Conservation (phyloP, 2,888 invertebrate species). For the Cephalotes varians region DNA sequence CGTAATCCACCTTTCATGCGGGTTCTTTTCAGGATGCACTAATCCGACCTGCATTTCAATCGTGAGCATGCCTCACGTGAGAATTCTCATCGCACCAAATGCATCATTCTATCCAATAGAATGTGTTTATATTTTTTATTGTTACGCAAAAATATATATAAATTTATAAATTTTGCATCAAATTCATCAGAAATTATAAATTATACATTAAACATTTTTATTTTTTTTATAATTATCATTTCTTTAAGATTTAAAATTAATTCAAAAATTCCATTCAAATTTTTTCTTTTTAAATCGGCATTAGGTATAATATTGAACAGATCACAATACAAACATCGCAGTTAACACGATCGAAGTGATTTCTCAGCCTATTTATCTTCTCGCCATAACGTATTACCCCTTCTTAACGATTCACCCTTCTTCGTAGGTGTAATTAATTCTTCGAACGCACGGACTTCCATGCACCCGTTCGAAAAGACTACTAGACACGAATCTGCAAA, state of each 20-base stretch:
- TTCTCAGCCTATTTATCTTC: slow-evolving; percentile 41
- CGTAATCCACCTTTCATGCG: slow-evolving; percentile 42
- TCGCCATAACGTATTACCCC: slow-evolving; percentile 25
- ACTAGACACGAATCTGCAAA: slow-evolving; percentile 57
- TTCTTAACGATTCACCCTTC: slow-evolving; percentile 57
- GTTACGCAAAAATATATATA: neutral
- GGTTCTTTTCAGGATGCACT: slow-evolving; percentile 32
- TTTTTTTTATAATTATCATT: neutral
- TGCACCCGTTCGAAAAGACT: slow-evolving; percentile 58
- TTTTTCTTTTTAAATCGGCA: neutral
- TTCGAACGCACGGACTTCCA: slow-evolving; percentile 57
- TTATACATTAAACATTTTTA: neutral
- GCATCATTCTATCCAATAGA: neutral
- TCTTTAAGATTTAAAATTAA: neutral
- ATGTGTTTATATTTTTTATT: neutral
- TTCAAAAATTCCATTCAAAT: neutral
- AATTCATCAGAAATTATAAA: too few species aligned
- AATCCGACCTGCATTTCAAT: slow-evolving; percentile 45
- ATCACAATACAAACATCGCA: slow-evolving; percentile 30
- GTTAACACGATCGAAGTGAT: slow-evolving; percentile 48
- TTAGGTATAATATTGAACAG: neutral
- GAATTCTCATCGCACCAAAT: slow-evolving; percentile 21
- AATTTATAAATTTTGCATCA: too few species aligned
- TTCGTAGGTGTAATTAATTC: slow-evolving; percentile 68
- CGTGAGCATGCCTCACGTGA: slow-evolving; percentile 20